Conservation (phyloP, 1,140 invertebrate species). For the Leptinotarsa texana region DNA sequence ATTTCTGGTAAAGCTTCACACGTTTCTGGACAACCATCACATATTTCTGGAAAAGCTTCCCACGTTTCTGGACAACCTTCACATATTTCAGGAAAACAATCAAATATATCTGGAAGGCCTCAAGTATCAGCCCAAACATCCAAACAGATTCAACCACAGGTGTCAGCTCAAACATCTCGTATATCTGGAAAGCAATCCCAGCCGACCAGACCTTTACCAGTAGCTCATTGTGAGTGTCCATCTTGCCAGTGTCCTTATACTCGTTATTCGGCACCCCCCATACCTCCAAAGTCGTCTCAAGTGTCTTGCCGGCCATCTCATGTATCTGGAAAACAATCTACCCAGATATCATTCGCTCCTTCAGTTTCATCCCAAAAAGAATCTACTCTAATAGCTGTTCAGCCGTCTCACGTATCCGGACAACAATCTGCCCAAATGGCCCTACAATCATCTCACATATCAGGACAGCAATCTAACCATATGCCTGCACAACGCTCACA, state of each 20-base stretch:
- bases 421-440: background rate
- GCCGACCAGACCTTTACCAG: background rate
- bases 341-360: background rate
- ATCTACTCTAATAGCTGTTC: background rate
- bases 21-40: too few relatives aligned
- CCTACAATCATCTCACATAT: too few relatives aligned
- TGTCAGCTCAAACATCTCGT: too few relatives aligned
- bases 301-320: background rate
- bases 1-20: background rate
- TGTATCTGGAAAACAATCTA: background rate
- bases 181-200: background rate
- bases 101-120: constrained; percentile 7
- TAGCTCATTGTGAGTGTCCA: constrained; percentile 31
- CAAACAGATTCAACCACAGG: background rate
- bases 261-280: background rate
- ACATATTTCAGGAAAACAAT: background rate
- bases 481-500: background rate
- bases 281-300: background rate
- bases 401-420: background rate
- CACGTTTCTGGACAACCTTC: background rate
- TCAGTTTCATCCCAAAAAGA: background rate
- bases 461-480: background rate
- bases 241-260: constrained; percentile 28
- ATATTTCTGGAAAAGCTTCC: too few relatives aligned
- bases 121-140: background rate